phyloP scores from a whole-genome alignment of 2,888 invertebrate genomes.

The Carterocephalus palaemon region DNA sequence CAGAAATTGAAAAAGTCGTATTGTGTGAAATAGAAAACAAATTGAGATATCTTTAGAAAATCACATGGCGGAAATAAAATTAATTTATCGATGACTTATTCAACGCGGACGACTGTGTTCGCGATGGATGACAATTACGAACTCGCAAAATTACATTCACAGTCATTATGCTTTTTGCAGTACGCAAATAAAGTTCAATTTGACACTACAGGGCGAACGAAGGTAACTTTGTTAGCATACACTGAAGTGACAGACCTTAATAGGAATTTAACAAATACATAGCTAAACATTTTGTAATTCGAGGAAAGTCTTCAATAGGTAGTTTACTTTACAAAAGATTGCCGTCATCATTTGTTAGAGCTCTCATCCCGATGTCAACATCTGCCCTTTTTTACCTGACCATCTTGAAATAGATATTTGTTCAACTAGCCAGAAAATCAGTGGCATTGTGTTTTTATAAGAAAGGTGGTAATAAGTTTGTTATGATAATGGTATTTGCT shows the following conservation, averaged over 20 bases:
- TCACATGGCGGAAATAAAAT: conserved; percentile 74
- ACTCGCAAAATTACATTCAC: conserved; percentile 37
- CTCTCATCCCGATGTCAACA: conserved; percentile 63
- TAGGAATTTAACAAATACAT: conserved; percentile 78
- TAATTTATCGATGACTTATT: conserved; percentile 76
- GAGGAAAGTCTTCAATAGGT: conserved; percentile 70
- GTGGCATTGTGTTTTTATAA: conserved; percentile 56
- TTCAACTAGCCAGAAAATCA: conserved; percentile 77
- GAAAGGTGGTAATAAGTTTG: conserved; percentile 57
- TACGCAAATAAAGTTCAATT: conserved; percentile 32
- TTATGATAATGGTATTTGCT: conserved; percentile 48
- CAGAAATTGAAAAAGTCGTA: conserved; percentile 41
- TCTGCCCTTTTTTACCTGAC: conserved; percentile 69
- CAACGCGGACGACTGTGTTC: conserved; percentile 60
- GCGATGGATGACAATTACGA: conserved; percentile 68
- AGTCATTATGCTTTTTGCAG: conserved; percentile 33
- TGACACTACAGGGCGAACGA: conserved; percentile 23
- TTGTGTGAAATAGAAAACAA: conserved; percentile 64
- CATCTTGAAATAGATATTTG: conserved; percentile 71
- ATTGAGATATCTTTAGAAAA: conserved; percentile 72
- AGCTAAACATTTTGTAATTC: conserved; percentile 77
- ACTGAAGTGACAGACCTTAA: conserved; percentile 71
- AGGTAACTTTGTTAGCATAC: conserved; percentile 45
- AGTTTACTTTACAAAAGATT: conserved; percentile 68
- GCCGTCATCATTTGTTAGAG: conserved; percentile 56